Evolutionary conservation across 2,797 vertebrate species (phyloP), one percentile per base, ranked within the genome.

Genomic region (Catharus ustulatus): DNA sequence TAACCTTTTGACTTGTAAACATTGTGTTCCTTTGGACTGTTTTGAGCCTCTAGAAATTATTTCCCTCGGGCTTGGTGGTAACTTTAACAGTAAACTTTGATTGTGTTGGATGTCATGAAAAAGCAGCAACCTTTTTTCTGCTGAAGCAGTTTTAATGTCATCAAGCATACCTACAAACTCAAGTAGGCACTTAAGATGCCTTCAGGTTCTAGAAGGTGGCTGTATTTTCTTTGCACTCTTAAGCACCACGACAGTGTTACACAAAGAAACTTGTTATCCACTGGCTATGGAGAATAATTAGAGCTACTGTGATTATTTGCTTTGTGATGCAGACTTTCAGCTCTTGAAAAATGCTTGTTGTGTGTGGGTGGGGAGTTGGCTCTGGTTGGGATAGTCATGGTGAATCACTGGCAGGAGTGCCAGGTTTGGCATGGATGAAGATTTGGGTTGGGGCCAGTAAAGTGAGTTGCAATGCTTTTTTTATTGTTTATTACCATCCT

Each of bases 1-100:
- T 97, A 95, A 97, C 95, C 96, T 97, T 97, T 95, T 97, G 95
- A 97, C 96, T 96, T 90, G 91, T 96, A 97, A 96, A 97, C 97
- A 96, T 21, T 68, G 78, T 94, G 96, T 97, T 97, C 96, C 95
- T 97, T 95, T 95, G 72, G 89, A 67, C 89, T 95, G 63, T 71
- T 82, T 85, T 73, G 80, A 79, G 85, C 32, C 27, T 87, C 77
- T 85, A 71, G 88, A 92, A 95, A 80, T 91, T 45, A 68, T 68
- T 95, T 91, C 71, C 61, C 61, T 93, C 2, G 5, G 71, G 49
- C 52, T 77, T 36, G 34, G 29, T 85, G 30, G 81, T 48, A 72
- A 34, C 18, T 84, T 76, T 13, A 48, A 61, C 27, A 40, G 42
- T 80, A 62, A 52, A 63, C 27, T 85, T 90, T n/a, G 68, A 14